These are phyloP conservation scores for Arnoldichthys spilopterus DNA, from an alignment of 2,797 vertebrate species.

Conservation along the genomic window DNA sequence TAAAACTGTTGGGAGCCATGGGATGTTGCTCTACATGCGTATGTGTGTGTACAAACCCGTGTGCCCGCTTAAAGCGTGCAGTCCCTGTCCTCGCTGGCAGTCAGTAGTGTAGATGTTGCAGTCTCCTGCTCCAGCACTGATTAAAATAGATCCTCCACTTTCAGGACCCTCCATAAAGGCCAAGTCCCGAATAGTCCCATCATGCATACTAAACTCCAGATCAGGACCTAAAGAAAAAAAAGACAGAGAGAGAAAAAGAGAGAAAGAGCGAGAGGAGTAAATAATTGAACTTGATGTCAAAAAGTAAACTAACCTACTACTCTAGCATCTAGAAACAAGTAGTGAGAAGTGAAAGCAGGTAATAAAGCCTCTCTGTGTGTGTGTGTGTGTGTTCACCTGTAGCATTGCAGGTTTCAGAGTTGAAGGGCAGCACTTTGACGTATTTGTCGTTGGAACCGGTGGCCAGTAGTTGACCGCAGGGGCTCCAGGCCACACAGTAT, in stretches of 20 bases:
- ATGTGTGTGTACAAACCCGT: constrained; percentile 80
- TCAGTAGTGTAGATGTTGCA: constrained; percentile 96
- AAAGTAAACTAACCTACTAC: too few species aligned
- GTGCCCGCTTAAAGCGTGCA: constrained; percentile 96
- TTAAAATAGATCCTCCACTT: constrained; percentile 92
- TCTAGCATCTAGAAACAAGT: too few species aligned
- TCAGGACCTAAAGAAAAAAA: constrained; percentile 98
- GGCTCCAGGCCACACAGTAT: constrained; percentile 98
- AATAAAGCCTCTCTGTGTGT: too few species aligned
- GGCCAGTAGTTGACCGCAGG: constrained; percentile 93
- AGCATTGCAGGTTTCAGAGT: constrained; percentile 92
- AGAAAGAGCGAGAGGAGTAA: too few species aligned
- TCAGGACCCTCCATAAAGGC: constrained; percentile 98
- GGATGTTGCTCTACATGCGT: too few species aligned
- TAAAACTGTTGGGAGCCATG: too few species aligned
- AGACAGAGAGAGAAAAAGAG: too few species aligned
- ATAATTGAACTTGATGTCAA: too few species aligned
- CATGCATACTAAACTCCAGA: constrained; percentile 99
- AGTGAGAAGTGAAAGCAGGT: too few species aligned
- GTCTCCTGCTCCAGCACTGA: constrained; percentile 96
- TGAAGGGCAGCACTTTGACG: constrained; percentile 97
- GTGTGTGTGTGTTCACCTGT: too few species aligned
- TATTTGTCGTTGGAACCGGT: constrained; percentile 99
- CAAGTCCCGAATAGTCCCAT: constrained; percentile 95
- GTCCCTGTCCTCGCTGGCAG: constrained; percentile 94